Percentiles rank a stretch among this genome's conserved stretches.
Evolutionary conservation across 2,113 vertebrate genomes (phyloP).

Genomic region (Benitochromis conjunctus): DNA sequence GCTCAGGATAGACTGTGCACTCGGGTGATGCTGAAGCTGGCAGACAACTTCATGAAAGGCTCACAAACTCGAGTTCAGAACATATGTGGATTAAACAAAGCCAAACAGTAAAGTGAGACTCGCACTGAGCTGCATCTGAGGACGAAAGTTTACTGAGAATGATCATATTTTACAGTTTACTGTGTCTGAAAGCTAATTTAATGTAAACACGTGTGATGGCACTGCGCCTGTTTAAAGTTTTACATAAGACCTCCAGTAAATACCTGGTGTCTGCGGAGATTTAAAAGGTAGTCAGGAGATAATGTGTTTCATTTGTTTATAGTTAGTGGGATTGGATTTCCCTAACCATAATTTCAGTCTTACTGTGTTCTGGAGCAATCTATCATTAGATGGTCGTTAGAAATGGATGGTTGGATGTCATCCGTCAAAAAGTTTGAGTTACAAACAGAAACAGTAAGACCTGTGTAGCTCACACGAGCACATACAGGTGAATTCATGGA

Average conservation of each 20-base stretch:
- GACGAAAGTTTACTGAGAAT: neutral
- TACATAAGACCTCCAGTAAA: neutral
- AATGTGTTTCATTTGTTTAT: neutral
- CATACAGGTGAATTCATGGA: neutral
- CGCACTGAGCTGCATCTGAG: neutral
- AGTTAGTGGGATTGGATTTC: neutral
- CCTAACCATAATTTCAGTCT: neutral
- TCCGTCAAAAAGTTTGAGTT: too few relatives aligned
- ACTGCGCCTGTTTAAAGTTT: neutral
- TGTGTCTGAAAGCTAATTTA: neutral
- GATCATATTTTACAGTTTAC: neutral
- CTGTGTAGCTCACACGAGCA: neutral
- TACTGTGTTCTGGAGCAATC: neutral
- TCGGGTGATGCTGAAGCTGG: neutral
- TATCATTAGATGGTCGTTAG: neutral
- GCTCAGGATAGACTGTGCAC: neutral
- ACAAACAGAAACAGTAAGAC: rapidly evolving
- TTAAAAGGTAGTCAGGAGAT: neutral
- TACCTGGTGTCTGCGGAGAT: neutral
- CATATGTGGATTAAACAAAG: neutral
- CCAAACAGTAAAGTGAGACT: neutral
- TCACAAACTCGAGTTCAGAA: neutral
- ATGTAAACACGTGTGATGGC: neutral
- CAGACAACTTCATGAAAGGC: neutral
- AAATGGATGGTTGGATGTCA: neutral